A percentile compares a stretch with the other conserved stretches of the same genome.
Evolutionary conservation across 1,140 invertebrate genomes (phyloP).

Genomic region (Brachionus rubens): DNA sequence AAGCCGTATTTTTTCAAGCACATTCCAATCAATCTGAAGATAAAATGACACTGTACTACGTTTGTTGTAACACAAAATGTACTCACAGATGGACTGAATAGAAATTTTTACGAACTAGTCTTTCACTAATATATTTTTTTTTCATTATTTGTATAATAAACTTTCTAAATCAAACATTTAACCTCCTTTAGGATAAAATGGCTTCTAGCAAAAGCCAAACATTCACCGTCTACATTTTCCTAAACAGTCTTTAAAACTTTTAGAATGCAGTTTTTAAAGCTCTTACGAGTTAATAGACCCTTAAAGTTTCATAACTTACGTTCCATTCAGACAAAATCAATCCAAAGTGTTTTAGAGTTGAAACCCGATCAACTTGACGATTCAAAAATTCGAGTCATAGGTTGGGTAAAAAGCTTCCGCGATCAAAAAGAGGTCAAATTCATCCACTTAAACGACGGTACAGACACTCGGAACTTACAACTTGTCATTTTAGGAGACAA

Average conservation of each 20-base stretch:
- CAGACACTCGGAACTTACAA: conserved; percentile 11
- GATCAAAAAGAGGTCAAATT: conserved; percentile 39
- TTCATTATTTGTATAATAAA: conserved; percentile 2
- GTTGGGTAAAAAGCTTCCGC: conserved; percentile 31
- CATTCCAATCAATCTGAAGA: conserved; percentile 93
- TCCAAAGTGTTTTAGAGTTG: background rate
- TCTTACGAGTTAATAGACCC: background rate
- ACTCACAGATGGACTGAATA: conserved; percentile 95
- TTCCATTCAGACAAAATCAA: background rate
- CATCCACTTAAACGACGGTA: conserved; percentile 32
- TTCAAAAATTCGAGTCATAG: background rate
- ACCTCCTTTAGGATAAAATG: too few relatives aligned
- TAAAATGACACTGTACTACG: conserved; percentile 98
- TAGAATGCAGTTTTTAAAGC: background rate
- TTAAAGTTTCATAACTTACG: background rate
- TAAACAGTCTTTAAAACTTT: background rate
- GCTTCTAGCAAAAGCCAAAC: background rate
- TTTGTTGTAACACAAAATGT: conserved; percentile 88
- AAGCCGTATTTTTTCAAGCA: conserved; percentile 89
- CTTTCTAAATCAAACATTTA: background rate
- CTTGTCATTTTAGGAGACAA: background rate
- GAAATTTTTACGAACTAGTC: conserved; percentile 49
- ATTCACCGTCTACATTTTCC: background rate
- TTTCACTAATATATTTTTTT: background rate
- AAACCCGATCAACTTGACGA: background rate